Conservation (phyloP, 2,888 invertebrate genomes). For the Chirona hameri region DNA sequence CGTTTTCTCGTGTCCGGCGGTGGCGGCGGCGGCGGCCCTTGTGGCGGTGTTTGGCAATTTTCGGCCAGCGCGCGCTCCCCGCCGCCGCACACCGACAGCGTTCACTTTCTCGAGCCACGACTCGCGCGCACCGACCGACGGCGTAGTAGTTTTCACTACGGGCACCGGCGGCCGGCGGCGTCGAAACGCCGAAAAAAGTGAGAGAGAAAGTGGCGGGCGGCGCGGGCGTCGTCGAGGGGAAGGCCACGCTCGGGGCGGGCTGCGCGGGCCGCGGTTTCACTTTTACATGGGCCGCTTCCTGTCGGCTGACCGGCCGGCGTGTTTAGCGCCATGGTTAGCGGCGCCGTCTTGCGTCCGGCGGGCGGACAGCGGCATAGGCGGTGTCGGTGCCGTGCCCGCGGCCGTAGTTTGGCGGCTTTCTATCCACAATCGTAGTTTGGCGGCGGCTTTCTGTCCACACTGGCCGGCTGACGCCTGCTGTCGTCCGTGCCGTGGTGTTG, state of each 20-base stretch:
- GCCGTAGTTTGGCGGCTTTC: too few relatives aligned
- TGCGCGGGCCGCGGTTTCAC: conserved; percentile 7
- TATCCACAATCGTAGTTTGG: too few relatives aligned
- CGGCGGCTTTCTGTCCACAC: too few relatives aligned
- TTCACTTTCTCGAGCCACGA: not conserved
- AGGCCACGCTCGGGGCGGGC: not conserved
- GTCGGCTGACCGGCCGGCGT: not conserved
- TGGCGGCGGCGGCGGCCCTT: too few relatives aligned
- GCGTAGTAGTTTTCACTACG: conserved; percentile 26
- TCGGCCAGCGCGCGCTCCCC: not conserved
- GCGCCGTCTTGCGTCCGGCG: too few relatives aligned
- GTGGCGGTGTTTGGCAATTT: not conserved
- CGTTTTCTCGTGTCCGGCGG: too few relatives aligned
- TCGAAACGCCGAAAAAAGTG: conserved; percentile 27
- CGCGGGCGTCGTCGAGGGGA: not conserved
- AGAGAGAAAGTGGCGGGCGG: conserved; percentile 6
- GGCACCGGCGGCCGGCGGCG: not conserved
- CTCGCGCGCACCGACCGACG: not conserved
- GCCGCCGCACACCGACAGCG: not conserved
- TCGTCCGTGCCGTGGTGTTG: too few relatives aligned
- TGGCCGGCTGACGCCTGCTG: too few relatives aligned
- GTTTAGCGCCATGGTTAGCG: too few relatives aligned
- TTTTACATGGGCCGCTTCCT: not conserved
- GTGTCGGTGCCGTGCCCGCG: too few relatives aligned
- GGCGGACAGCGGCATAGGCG: too few relatives aligned